Evolutionary conservation across 2,888 invertebrate genomes (phyloP), one percentile per base, ranked within the genome.

Genomic region (Dryococelus australis): DNA sequence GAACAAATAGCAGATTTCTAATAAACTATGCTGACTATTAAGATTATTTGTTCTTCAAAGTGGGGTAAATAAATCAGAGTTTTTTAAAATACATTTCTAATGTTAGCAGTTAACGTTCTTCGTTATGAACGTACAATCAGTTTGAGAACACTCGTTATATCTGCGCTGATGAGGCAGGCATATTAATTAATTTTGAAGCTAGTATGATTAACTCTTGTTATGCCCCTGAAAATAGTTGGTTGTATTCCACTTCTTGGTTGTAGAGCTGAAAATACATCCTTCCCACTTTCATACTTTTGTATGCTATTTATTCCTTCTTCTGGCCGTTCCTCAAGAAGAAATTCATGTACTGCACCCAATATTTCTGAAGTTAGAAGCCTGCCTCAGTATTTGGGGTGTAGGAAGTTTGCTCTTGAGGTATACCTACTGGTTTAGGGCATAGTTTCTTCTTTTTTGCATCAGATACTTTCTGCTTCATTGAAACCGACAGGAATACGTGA

Each of bases 161-260:
- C 85, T 89, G 88, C 16, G 88, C 88, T 20, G 88, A 88, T 26
- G 89, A 89, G n/a, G 88, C 88, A 16, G 89, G 88, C 35, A 89
- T 86, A 85, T 87, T 85, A 28, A 89, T 85, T 27, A 89, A 84
- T 81, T 89, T 89, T 20, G 83, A 51, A 16, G 89, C 89, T 13
- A 89, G 65, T 47, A 86, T 86, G 16, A 86, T 24, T 27, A 89
- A 85, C 16, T 86, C 86, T 51, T 87, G 84, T 85, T 86, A 88
- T 86, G 28, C 87, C 86, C 89, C 89, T 89, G 80, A 87, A 89
- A 24, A 47, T 85, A 20, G 24, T 24, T 5, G n/a, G n/a, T n/a
- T 24, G 28, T 5, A 85, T 24, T 20, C 43, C n/a, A 24, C 13
- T 85, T 26, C 47, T 47, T 8, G n/a, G 9, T 84, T 84, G 6